Evolutionary conservation across 2,888 invertebrate species (phyloP).

Genomic region (Drosophila peninsularis): DNA sequence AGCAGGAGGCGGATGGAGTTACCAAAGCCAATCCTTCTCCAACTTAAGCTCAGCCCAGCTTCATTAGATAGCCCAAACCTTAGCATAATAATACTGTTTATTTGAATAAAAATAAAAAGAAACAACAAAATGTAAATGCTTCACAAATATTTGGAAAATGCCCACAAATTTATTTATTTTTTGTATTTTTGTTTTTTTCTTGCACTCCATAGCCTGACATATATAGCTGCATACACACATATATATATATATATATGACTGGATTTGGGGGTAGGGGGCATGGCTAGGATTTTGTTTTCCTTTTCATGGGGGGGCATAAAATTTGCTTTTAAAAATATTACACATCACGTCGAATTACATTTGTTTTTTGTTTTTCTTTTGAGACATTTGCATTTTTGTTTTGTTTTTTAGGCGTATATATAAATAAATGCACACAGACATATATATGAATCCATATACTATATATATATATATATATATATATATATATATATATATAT

Average conservation of each 20-base stretch:
- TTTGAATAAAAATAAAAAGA: neutral
- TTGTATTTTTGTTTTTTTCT: constrained; percentile 25
- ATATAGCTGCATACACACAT: constrained; percentile 13
- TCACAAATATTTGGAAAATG: constrained; percentile 82
- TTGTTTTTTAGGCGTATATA: constrained; percentile 53
- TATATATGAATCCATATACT: constrained; percentile 19
- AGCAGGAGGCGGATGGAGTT: neutral
- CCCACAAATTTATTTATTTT: constrained; percentile 71
- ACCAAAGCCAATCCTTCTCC: too few species aligned
- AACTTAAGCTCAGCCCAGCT: too few species aligned
- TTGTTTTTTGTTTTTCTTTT: constrained; percentile 44
- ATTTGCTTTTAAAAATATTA: constrained; percentile 83
- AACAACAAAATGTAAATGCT: constrained; percentile 56
- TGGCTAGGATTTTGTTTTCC: constrained; percentile 9
- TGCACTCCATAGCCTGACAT: constrained; percentile 44
- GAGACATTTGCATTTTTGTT: constrained; percentile 54
- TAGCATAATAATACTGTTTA: neutral
- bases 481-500: constrained; percentile 26
- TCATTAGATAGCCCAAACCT: neutral
- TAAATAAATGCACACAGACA: constrained; percentile 69
- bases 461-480: constrained; percentile 32
- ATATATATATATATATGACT: constrained; percentile 19
- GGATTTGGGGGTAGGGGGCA: constrained; percentile 31
- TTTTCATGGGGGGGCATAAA: constrained; percentile 62
- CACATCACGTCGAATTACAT: constrained; percentile 83